Base-by-base conservation (phyloP, 2,113 vertebrate genomes). In the Deroptyus accipitrinus region DNA sequence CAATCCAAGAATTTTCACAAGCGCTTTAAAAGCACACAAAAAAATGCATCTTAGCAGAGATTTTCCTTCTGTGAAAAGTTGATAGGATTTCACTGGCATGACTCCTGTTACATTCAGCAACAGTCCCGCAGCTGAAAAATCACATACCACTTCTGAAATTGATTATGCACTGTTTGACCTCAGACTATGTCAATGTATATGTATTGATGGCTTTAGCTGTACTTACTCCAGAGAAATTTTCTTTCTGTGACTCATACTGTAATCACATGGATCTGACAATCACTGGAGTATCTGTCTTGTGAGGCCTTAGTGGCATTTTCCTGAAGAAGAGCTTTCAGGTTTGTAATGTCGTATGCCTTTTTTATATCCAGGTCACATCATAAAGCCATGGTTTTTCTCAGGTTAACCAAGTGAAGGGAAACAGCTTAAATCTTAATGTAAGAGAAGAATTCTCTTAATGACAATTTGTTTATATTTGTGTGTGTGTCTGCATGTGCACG, bases 1-100 rank as follows among this genome's bases (percentile, higher is more conserved):
- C 86, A 85, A 91, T 91, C 72, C 80, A 90, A 61, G 75, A 91
- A 81, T 92, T 92, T 96, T 92, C 61, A 55, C 54, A 74, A 77
- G 89, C 1, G 2, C 44, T 92, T 92, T 92, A 88, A 81, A 52
- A 44, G 88, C 67, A 84, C 35, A 83, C 57, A 94, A 80, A 95
- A 95, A 64, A 13, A 28, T 51, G 8, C 63, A 66, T 74, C 44
- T 93, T 86, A 90, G 68, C 68, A 77, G 80, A 82, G 41, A 88
- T 93, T 92, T 72, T 83, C 41, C 62, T 83, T 64, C 67, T 17
- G 1, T 83, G 75, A 80, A 79, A 74, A 1, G 2, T 20, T 92
- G 70, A 91, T 91, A 78, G 88, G 83, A 92, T 96, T 96, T 92
- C 86, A 67, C 78, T 5, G 5, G 61, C 54, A 64, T 94, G 80